Percentiles rank a stretch among this genome's conserved stretches.
Conservation (phyloP, 2,888 invertebrate species). For the Epinotia ramella region DNA sequence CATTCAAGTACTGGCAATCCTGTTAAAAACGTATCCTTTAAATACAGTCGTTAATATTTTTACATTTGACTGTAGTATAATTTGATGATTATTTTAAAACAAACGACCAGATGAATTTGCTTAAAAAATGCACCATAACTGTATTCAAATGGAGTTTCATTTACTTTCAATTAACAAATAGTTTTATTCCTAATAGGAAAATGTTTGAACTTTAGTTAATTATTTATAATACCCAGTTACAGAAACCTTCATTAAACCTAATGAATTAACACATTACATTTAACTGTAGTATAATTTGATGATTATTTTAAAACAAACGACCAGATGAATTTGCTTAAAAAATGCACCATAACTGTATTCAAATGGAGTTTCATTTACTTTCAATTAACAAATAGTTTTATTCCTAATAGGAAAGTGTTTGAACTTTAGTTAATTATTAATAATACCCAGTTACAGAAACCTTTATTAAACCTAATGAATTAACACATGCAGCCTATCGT, state of each 20-base stretch:
- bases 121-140: conserved; percentile 16
- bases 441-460: not conserved
- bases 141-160: not conserved
- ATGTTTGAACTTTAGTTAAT: conserved; percentile 1
- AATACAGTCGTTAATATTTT: too few species aligned
- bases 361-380: not conserved
- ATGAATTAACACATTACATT: too few species aligned
- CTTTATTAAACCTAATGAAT: too few species aligned
- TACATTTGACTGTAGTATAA: too few species aligned
- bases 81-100: too few species aligned
- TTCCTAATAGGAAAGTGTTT: conserved; percentile 17
- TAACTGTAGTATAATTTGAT: too few species aligned
- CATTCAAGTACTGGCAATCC: too few species aligned
- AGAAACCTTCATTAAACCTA: too few species aligned
- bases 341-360: conserved; percentile 7
- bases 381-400: not conserved
- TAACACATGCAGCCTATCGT: too few species aligned
- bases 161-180: not conserved
- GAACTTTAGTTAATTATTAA: not conserved
- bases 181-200: conserved; percentile 12
- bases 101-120: conserved; percentile 5
- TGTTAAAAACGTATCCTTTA: too few species aligned
- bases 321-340: conserved; percentile 6
- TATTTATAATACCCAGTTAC: not conserved
- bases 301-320: not conserved